Base-by-base conservation (phyloP, 2,797 vertebrate species). In the Kryptopterus vitreolus region DNA sequence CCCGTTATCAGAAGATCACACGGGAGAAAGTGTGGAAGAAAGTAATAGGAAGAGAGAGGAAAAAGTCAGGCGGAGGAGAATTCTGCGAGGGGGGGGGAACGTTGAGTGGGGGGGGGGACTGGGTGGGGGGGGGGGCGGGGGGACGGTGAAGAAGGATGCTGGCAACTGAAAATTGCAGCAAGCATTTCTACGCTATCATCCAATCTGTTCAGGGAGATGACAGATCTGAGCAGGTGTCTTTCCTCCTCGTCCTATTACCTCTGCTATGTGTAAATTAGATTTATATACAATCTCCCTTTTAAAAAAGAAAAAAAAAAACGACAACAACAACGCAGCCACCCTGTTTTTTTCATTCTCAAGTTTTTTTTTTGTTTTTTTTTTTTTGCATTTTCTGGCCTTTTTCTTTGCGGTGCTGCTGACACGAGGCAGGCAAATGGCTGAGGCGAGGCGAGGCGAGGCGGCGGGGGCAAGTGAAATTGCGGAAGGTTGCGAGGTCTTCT, bases 1-100 rank as follows among this genome's bases (percentile, higher is more conserved):
- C n/a, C 87, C 88, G 87, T 91, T 93, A 92, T 91, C 88, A 92
- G 92, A 92, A 66, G 62, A 24, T 4, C 78, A 73, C 87, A 86
- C 84, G 85, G 80, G 81, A 83, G 85, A 43, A 43, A 10, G 38
- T 43, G 38, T 43, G 38, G 38, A 43, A 43, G 38, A 43, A 43
- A 43, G 38, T 43, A 43, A 43, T 43, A 43, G 38, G 10, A 43
- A 43, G 10, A 43, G 7, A 15, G 50, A 52, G 4, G 9, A 13
- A 52, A 79, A 38, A 81, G 38, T 68, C 53, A 77, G 73, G 46
- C 65, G 80, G n/a, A 22, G 29, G 35, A 22, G 68, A 33, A 50
- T n/a, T n/a, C n/a, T n/a, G n/a, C n/a, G n/a, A n/a, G n/a, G n/a
- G n/a, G n/a, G n/a, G n/a, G n/a, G n/a, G n/a, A n/a, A n/a, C n/a